phyloP scores from a whole-genome alignment of 2,113 vertebrate genomes.

The Actenoides hombroni region DNA sequence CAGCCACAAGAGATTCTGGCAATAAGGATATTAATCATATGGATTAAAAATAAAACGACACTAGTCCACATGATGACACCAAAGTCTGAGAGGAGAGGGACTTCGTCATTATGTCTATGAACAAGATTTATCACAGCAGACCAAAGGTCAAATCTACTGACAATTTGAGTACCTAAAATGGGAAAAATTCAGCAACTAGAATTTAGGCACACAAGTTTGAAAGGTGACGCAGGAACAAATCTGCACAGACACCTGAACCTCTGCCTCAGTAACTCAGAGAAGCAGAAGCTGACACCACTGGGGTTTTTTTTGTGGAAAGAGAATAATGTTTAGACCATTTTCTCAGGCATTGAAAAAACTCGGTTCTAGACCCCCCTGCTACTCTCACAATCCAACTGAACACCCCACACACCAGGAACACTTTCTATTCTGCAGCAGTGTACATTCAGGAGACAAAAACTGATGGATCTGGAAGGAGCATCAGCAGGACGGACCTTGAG shows the following conservation, averaged over 20 bases:
- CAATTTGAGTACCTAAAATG: neutral
- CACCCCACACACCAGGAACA: neutral
- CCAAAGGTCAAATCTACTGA: neutral
- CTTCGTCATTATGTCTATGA: neutral
- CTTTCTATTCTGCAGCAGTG: neutral
- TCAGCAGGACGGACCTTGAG: neutral
- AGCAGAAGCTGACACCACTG: neutral
- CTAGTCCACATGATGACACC: neutral
- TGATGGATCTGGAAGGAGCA: neutral
- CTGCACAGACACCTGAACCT: neutral
- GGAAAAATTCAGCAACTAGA: neutral
- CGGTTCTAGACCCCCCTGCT: neutral
- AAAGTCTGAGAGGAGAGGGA: neutral
- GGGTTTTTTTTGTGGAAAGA: neutral
- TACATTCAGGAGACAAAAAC: neutral
- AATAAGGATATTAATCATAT: neutral
- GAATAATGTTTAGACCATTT: neutral
- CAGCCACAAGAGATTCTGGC: neutral
- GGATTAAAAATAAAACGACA: neutral
- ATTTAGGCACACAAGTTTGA: neutral
- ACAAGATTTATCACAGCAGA: neutral
- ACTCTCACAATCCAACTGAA: neutral
- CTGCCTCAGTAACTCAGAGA: neutral
- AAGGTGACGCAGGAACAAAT: neutral
- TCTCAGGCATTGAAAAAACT: neutral